Conservation (phyloP, 1,140 invertebrate genomes). For the Tenebrio molitor region DNA sequence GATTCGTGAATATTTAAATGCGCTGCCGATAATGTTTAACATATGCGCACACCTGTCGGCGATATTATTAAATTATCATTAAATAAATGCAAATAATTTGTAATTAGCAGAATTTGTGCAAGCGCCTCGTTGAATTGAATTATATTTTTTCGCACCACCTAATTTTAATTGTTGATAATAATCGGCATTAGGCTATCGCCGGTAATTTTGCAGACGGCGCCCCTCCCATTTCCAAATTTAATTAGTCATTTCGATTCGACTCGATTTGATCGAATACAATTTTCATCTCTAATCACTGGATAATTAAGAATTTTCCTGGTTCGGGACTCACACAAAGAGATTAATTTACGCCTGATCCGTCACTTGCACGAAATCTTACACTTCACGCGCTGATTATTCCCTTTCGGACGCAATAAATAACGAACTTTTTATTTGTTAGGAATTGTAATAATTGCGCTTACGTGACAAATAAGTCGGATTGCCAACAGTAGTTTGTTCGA, state of each 20-base stretch:
- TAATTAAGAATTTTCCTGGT: conserved; percentile 15
- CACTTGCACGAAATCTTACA: not conserved
- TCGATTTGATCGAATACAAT: not conserved
- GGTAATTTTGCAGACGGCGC: not conserved
- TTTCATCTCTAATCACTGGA: not conserved
- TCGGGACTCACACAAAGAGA: not conserved
- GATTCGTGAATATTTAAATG: conserved; percentile 18
- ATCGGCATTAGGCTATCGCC: conserved; percentile 12
- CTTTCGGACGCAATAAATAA: not conserved
- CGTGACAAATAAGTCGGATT: too few relatives aligned
- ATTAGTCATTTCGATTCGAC: not conserved
- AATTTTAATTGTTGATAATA: conserved; percentile 18
- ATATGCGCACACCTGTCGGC: not conserved
- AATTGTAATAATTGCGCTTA: too few relatives aligned
- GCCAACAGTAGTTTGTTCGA: too few relatives aligned
- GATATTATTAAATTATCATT: conserved; percentile 26
- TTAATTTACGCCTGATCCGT: conserved; percentile 5
- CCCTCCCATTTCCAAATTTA: conserved; percentile 6
- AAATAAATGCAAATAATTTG: conserved; percentile 5
- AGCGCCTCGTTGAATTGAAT: not conserved
- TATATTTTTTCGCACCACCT: conserved; percentile 16
- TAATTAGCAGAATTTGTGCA: conserved; percentile 16
- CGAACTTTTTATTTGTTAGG: too few relatives aligned
- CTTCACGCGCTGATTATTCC: too few relatives aligned
- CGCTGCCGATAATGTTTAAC: not conserved